Evolutionary conservation across 2,888 invertebrate species (phyloP).

Genomic region (Thera obeliscata): DNA sequence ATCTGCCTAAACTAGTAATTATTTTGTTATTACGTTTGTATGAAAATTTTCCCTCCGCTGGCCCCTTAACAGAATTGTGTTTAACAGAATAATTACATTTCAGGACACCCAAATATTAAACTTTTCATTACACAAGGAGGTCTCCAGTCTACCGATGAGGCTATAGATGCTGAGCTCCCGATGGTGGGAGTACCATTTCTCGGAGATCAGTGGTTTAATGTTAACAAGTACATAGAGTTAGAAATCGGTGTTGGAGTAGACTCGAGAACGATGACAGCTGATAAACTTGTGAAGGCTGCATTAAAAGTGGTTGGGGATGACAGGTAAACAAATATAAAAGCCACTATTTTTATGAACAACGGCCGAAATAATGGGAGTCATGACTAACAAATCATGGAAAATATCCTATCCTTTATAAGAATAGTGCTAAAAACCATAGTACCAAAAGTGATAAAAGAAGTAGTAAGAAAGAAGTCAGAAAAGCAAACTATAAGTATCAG

Average conservation of each 20-base stretch:
- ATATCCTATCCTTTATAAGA: too few relatives aligned
- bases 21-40: too few relatives aligned
- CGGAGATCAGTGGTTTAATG: constrained; percentile 58
- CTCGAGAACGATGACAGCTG: constrained; percentile 35
- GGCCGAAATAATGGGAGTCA: too few relatives aligned
- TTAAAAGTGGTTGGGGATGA: constrained; percentile 37
- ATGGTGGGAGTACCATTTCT: constrained; percentile 63
- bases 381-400: too few relatives aligned
- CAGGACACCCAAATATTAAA: constrained; percentile 66
- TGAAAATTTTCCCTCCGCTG: too few relatives aligned
- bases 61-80: not conserved
- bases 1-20: too few relatives aligned
- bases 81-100: not conserved
- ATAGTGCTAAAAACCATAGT: too few relatives aligned
- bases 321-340: constrained; percentile 27
- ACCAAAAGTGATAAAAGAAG: too few relatives aligned
- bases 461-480: too few relatives aligned
- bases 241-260: constrained; percentile 46
- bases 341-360: too few relatives aligned
- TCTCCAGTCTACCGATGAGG: constrained; percentile 66
- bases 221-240: constrained; percentile 41
- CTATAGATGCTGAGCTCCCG: constrained; percentile 60
- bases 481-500: too few relatives aligned
- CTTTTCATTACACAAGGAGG: constrained; percentile 70
- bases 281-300: constrained; percentile 41